These are phyloP conservation scores for Limanda limanda DNA, from an alignment of 2,113 vertebrate genomes.

Conservation along the genomic window DNA sequence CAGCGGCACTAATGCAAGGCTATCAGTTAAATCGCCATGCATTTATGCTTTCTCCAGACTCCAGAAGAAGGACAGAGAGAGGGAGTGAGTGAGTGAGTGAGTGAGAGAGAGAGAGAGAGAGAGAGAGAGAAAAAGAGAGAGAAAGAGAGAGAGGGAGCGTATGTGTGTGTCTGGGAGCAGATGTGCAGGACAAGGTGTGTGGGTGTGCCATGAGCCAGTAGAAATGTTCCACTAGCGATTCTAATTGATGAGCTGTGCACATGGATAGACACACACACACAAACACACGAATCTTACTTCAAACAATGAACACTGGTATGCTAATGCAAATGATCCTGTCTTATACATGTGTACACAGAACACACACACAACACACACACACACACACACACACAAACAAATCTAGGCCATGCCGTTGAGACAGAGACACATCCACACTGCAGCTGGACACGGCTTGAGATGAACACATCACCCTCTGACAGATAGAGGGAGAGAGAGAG, in stretches of 20 bases:
- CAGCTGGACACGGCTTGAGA: constrained; percentile 75
- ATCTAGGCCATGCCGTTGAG: constrained; percentile 58
- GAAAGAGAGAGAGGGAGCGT: not conserved
- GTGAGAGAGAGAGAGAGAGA: too few species aligned
- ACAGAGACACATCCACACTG: constrained; percentile 51
- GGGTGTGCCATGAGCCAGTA: constrained; percentile 52
- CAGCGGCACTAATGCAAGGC: constrained; percentile 63
- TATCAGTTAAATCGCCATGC: constrained; percentile 61
- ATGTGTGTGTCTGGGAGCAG: constrained; percentile 33
- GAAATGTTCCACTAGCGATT: constrained; percentile 63
- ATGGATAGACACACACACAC: constrained; percentile 13
- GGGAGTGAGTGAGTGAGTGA: too few species aligned
- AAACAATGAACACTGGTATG: constrained; percentile 50
- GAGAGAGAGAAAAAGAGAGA: too few species aligned
- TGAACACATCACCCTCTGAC: constrained; percentile 80
- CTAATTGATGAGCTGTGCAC: constrained; percentile 70
- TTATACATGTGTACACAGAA: constrained; percentile 45
- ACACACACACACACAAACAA: constrained; percentile 41
- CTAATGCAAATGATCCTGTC: constrained; percentile 37
- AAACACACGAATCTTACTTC: constrained; percentile 19
- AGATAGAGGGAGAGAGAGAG: constrained; percentile 40
- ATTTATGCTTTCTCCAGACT: constrained; percentile 41
- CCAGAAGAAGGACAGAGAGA: not conserved
- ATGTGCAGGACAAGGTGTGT: constrained; percentile 66
- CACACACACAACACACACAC: constrained; percentile 37